Evolutionary conservation across 2,113 vertebrate species (phyloP), one percentile per base, ranked within the genome.

Genomic region (Uria aalge): DNA sequence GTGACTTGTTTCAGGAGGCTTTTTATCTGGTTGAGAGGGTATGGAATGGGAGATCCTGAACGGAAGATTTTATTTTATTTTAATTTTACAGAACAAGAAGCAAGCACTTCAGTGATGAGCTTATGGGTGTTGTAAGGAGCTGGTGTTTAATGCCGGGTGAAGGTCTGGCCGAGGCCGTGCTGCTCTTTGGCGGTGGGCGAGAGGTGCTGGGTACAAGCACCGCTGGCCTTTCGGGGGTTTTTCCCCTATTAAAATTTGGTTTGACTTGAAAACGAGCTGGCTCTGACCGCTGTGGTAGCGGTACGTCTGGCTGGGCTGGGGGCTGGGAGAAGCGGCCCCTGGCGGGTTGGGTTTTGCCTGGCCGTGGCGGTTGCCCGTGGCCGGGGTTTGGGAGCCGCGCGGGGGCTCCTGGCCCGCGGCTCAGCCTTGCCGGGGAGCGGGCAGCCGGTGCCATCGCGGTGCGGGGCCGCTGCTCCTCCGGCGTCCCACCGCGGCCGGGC

Each of bases 151-250:
- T 77, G 94, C 92, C 92, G 59, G 52, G 81, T 68, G 95, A 92
- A 90, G 97, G 95, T 78, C 59, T 66, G 55, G 90, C 92, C 96
- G 24, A 38, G 16, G 36, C 60, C 38, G 62, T 64, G 90, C 83
- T 29, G 90, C 86, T 69, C 92, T 96, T 96, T 94, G 97, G 96
- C 38, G 88, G 96, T 74, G 94, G 94, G 92, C 68, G 71, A 86
- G 94, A 85, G 91, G 90, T 90, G 95, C 96, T 91, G 95, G 94
- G 84, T 88, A 91, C 91, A 48, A 64, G 94, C 95, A 79, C 82
- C 89, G 10, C 76, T 56, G 59, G 79, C 89, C 83, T 96, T 87
- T 73, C 83, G 6, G 21, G 6, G 22, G 7, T 81, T 79, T 43
- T 27, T 27, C 26, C 15, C 90, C 92, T 90, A 57, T 93, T 89